Evolutionary conservation across 2,888 invertebrate species (phyloP).

Genomic region (Ectemnius continuus): DNA sequence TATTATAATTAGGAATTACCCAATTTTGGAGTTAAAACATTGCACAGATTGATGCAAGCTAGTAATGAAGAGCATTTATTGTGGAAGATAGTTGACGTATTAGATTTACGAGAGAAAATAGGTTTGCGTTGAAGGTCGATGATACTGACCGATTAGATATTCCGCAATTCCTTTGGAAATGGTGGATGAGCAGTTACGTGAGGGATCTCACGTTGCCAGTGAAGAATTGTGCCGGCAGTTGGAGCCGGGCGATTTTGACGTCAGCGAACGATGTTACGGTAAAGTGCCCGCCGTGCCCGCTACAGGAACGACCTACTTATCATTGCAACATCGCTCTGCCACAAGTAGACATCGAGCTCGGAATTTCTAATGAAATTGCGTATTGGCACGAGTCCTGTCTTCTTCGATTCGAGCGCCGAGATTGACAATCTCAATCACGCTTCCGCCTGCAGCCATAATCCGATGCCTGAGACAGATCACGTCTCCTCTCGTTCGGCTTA

Average conservation of each 20-base stretch:
- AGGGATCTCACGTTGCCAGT: constrained; percentile 36
- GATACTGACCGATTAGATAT: not conserved
- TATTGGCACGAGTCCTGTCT: constrained; percentile 11
- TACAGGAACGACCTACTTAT: constrained; percentile 55
- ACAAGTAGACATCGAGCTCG: constrained; percentile 21
- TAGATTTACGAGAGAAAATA: not conserved
- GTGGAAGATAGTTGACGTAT: no score
- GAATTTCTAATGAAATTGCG: constrained; percentile 41
- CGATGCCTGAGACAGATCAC: no score
- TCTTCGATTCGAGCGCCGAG: no score
- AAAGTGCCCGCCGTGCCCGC: constrained; percentile 46
- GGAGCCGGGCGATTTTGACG: constrained; percentile 48
- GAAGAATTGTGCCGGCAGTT: constrained; percentile 8
- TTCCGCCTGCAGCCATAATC: no score
- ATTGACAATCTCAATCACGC: no score
- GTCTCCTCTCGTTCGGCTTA: no score
- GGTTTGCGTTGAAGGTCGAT: not conserved
- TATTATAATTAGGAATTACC: no score
- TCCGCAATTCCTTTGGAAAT: constrained; percentile 19
- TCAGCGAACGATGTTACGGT: constrained; percentile 57
- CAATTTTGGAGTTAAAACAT: no score
- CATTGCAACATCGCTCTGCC: constrained; percentile 33
- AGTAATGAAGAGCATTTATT: no score
- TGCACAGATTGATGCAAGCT: no score
- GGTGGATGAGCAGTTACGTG: constrained; percentile 34